Conservation (phyloP, 2,797 vertebrate genomes). For the Fistularia tabacaria region DNA sequence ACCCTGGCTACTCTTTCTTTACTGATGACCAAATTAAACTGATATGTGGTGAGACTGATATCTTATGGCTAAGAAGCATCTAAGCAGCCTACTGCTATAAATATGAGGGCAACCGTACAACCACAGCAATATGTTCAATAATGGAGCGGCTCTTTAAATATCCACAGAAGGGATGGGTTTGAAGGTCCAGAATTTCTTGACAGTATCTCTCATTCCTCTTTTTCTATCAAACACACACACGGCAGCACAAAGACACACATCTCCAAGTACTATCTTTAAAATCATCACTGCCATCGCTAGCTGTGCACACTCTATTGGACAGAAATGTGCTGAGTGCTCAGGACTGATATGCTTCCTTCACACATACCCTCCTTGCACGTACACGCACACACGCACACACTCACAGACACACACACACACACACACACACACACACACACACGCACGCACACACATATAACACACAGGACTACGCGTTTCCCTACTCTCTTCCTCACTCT, state of each 20-base stretch:
- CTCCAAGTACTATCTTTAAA: too few relatives aligned
- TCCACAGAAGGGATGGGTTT: constrained; percentile 39
- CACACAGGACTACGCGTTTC: neutral
- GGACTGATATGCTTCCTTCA: constrained; percentile 27
- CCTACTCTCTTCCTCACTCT: neutral
- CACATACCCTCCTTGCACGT: constrained; percentile 1
- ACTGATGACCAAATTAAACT: too few relatives aligned
- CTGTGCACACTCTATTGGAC: constrained; percentile 19
- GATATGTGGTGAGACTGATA: too few relatives aligned
- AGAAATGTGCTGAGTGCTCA: constrained; percentile 50
- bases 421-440: neutral
- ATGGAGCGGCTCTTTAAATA: constrained; percentile 71
- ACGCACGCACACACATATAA: constrained; percentile 1
- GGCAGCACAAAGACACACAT: too few relatives aligned
- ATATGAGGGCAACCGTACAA: constrained; percentile 11
- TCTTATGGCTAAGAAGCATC: too few relatives aligned
- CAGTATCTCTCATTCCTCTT: too few relatives aligned
- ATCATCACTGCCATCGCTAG: neutral
- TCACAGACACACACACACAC: constrained; percentile 5
- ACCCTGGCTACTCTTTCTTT: too few relatives aligned
- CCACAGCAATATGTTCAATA: constrained; percentile 64
- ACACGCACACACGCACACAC: constrained; percentile 16
- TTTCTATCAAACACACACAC: too few relatives aligned
- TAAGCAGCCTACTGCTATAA: too few relatives aligned
- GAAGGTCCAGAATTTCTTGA: constrained; percentile 34